Conservation (phyloP, 2,113 vertebrate species). For the Hippocampus comes region DNA sequence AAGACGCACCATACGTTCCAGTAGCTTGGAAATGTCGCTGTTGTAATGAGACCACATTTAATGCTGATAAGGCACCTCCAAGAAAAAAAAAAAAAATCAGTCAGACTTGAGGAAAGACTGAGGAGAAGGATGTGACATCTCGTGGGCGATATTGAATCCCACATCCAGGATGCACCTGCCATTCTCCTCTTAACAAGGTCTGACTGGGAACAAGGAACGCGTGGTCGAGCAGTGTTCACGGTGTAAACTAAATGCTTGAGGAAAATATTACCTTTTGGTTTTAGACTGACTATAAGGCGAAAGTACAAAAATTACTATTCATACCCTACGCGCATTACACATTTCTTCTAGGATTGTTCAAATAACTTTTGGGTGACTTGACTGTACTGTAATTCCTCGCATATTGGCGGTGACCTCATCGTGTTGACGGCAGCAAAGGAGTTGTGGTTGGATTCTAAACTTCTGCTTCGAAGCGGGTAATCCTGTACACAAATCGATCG, state of each 20-base stretch:
- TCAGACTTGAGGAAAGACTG: neutral
- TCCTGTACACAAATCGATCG: no score
- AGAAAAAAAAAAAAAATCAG: neutral
- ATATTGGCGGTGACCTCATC: no score
- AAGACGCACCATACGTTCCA: neutral
- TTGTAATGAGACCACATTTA: neutral
- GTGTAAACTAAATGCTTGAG: neutral
- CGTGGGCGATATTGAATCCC: constrained; percentile 21
- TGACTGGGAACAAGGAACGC: constrained; percentile 14
- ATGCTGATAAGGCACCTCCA: neutral
- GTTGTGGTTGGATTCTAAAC: no score
- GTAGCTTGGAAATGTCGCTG: neutral
- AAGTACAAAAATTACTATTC: neutral
- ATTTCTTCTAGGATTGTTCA: neutral
- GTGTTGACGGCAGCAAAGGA: no score
- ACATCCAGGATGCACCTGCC: constrained; percentile 11
- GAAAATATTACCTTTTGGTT: no score
- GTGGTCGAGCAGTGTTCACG: neutral
- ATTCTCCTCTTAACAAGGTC: constrained; percentile 20
- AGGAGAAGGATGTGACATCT: neutral
- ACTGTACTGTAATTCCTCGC: no score
- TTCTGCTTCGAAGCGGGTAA: no score
- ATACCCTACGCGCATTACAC: neutral
- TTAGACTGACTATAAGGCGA: neutral
- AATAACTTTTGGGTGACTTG: neutral